Evolutionary conservation across 2,797 vertebrate species (phyloP), one percentile per base, ranked within the genome.

Genomic region (Helostoma temminkii): DNA sequence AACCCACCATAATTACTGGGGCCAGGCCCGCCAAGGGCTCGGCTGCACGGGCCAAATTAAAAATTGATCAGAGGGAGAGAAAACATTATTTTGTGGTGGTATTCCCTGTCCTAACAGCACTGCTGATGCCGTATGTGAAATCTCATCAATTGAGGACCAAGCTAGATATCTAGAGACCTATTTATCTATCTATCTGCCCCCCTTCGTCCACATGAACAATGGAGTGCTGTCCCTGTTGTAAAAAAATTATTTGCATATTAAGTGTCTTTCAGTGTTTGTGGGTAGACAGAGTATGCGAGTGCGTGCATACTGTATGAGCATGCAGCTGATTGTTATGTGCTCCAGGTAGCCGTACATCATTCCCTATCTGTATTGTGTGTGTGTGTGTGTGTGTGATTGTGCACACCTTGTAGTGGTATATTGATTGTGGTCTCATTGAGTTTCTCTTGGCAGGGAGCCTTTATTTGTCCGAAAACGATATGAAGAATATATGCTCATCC

Each of bases 1-100:
- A 96, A 95, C 95, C 93, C 85, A 82, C 92, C 94, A 94, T 97
- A 95, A 96, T 97, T 96, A 96, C 92, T 91, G 90, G 85, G 95
- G 86, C 91, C 82, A 81, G 84, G 85, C 86, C 92, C 88, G 91
- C 94, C 90, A 90, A 93, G 90, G 88, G 88, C 88, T 88, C 66
- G 86, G 77, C 89, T 91, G 87, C 84, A 82, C 65, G 71, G 89
- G 90, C 87, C 91, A 94, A 94, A 95, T 95, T 93, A 95, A 94
- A 94, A 93, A 94, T 94, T 94, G 93, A 94, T 95, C 93, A 95
- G 91, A 93, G 88, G 85, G 82, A 86, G 88, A 90, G 89, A 93
- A 93, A 94, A 94, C 92, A 93, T 94, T 93, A 92, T 93, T 93
- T 92, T 89, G 88, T 88, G 85, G 83, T 86, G 82, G 86, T 92